phyloP scores from a whole-genome alignment of 2,888 invertebrate species.

The Polydrusus cervinus region DNA sequence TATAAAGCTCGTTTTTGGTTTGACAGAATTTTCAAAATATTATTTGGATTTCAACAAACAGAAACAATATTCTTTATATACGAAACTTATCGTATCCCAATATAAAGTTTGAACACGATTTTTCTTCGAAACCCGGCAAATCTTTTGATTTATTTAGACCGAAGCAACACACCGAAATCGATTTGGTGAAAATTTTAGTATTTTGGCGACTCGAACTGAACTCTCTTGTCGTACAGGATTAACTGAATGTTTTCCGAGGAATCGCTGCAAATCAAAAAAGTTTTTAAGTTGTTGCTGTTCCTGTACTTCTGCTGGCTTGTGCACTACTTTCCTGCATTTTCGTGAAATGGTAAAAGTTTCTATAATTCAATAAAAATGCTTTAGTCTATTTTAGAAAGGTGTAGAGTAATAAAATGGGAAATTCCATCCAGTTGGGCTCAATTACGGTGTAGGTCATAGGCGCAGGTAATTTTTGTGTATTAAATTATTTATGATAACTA shows the following conservation, averaged over 20 bases:
- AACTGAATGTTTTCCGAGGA: slow-evolving; percentile 15
- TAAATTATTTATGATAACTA: no score
- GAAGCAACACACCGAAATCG: slow-evolving; percentile 22
- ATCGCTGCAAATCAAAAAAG: slow-evolving; percentile 24
- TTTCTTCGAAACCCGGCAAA: slow-evolving; percentile 27
- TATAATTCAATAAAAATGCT: slow-evolving; percentile 1
- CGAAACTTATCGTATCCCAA: neutral
- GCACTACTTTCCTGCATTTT: neutral
- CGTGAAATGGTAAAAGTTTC: neutral
- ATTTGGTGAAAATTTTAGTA: slow-evolving; percentile 28
- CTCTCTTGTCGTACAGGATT: slow-evolving; percentile 21
- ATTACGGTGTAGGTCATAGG: no score
- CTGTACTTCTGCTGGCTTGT: neutral
- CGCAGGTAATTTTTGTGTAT: no score
- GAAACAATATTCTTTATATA: neutral
- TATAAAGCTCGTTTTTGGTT: neutral
- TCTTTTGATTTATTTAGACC: slow-evolving; percentile 28
- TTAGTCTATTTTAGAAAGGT: no score
- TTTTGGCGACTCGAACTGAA: slow-evolving; percentile 23
- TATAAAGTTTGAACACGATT: slow-evolving; percentile 27
- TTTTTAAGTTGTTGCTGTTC: slow-evolving; percentile 19
- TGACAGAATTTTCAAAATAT: neutral
- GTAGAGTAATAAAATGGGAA: no score
- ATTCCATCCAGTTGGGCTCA: no score
- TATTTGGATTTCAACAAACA: neutral